phyloP scores from a whole-genome alignment of 2,113 vertebrate species.

The Lipotes vexillifer region DNA sequence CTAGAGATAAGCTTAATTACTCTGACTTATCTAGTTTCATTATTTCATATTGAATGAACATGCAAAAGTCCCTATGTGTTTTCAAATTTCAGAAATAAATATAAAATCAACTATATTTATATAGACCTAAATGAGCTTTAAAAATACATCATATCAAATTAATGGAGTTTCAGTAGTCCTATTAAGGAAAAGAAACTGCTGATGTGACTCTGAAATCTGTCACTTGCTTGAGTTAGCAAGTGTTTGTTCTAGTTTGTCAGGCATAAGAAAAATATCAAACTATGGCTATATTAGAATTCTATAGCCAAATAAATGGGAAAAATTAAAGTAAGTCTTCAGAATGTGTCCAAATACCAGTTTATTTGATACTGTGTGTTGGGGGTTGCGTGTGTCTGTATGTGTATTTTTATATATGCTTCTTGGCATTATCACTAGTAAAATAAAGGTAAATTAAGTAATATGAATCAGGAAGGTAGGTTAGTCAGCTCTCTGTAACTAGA shows the following conservation, averaged over 20 bases:
- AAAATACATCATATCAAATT: not conserved
- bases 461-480: not conserved
- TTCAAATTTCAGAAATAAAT: conserved; percentile 3
- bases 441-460: not conserved
- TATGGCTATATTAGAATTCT: not conserved
- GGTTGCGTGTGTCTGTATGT: not conserved
- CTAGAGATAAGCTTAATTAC: not conserved
- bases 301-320: not conserved
- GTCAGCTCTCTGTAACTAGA: not conserved
- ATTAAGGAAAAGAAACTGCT: not conserved
- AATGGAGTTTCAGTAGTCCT: not conserved
- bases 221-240: not conserved
- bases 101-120: not conserved
- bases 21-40: not conserved
- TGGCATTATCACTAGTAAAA: not conserved
- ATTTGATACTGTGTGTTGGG: not conserved
- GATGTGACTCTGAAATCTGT: not conserved
- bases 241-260: not conserved
- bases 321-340: not conserved
- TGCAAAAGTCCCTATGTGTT: not conserved
- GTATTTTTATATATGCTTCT: not conserved
- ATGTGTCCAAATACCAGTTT: not conserved
- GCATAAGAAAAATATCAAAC: not conserved
- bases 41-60: not conserved
- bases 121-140: not conserved